These are phyloP conservation scores for Pterostichus madidus DNA, from an alignment of 2,888 invertebrate genomes.

Conservation along the genomic window DNA sequence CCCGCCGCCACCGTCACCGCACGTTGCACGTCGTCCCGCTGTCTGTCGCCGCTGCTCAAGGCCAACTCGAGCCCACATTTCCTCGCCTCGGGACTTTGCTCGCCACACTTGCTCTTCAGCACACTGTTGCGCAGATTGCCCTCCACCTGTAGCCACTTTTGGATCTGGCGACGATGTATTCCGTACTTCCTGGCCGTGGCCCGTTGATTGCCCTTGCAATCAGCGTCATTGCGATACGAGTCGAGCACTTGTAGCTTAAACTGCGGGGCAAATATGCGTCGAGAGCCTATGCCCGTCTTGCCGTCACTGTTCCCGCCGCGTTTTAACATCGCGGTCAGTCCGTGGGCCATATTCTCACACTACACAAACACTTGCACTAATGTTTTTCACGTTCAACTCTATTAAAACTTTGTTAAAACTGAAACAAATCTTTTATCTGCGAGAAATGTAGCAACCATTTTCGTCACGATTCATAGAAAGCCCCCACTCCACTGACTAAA, in stretches of 20 bases:
- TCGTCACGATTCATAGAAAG: conserved; percentile 78
- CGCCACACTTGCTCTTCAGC: conserved; percentile 74
- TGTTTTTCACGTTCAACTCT: conserved; percentile 70
- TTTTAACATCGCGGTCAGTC: conserved; percentile 79
- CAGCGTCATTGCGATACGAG: conserved; percentile 91
- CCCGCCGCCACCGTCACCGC: conserved; percentile 49
- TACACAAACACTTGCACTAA: conserved; percentile 50
- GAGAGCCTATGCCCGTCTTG: conserved; percentile 84
- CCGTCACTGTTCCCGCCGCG: conserved; percentile 73
- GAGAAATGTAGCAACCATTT: conserved; percentile 80
- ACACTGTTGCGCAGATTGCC: conserved; percentile 88
- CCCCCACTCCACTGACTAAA: conserved; percentile 79
- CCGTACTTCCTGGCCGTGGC: conserved; percentile 94
- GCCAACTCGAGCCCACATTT: conserved; percentile 21
- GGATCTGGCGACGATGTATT: conserved; percentile 93
- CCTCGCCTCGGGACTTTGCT: conserved; percentile 69
- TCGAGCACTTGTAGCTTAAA: conserved; percentile 94
- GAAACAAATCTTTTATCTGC: conserved; percentile 75
- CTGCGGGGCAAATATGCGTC: conserved; percentile 92
- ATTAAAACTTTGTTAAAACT: conserved; percentile 74
- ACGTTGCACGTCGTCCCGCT: conserved; percentile 75
- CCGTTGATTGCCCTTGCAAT: conserved; percentile 93
- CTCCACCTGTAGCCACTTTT: conserved; percentile 95
- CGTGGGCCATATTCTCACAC: conserved; percentile 80
- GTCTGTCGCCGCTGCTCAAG: conserved; percentile 71